Percentiles rank a stretch among this genome's conserved stretches.
Conservation (phyloP, 1,140 invertebrate genomes). For the Pomacea maculata region DNA sequence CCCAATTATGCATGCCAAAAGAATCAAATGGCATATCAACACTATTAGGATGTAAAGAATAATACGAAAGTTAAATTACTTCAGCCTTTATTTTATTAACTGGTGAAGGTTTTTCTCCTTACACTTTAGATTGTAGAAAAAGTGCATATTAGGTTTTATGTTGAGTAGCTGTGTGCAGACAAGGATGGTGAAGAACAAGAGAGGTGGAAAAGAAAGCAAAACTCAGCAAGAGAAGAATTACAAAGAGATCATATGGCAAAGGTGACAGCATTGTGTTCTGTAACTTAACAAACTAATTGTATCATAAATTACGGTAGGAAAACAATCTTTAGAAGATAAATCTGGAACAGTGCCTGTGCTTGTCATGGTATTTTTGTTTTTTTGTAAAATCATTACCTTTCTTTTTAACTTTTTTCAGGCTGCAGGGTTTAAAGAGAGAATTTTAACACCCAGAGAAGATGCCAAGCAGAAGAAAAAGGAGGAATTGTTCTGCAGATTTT, state of each 20-base stretch:
- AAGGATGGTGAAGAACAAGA: too few relatives aligned
- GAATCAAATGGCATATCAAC: too few relatives aligned
- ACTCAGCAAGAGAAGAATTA: neutral
- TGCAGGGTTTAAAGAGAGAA: conserved; percentile 41
- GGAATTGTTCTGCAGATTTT: conserved; percentile 40
- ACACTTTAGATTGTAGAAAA: too few relatives aligned
- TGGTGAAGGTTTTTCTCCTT: too few relatives aligned
- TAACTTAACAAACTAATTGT: neutral
- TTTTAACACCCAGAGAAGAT: conserved; percentile 44
- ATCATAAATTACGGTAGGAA: neutral
- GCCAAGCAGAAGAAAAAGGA: conserved; percentile 43
- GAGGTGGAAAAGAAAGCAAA: too few relatives aligned
- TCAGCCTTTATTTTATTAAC: too few relatives aligned
- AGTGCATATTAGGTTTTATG: too few relatives aligned
- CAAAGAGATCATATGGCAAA: neutral
- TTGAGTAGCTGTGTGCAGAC: too few relatives aligned
- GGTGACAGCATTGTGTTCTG: neutral
- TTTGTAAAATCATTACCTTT: neutral
- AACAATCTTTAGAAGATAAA: neutral
- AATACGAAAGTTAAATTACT: too few relatives aligned
- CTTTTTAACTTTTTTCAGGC: conserved; percentile 30
- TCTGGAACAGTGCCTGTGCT: neutral
- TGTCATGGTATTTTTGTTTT: neutral
- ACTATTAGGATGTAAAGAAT: too few relatives aligned
- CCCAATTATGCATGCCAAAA: too few relatives aligned